Evolutionary conservation across 2,888 invertebrate species (phyloP).

Genomic region (Morpho deidamia): DNA sequence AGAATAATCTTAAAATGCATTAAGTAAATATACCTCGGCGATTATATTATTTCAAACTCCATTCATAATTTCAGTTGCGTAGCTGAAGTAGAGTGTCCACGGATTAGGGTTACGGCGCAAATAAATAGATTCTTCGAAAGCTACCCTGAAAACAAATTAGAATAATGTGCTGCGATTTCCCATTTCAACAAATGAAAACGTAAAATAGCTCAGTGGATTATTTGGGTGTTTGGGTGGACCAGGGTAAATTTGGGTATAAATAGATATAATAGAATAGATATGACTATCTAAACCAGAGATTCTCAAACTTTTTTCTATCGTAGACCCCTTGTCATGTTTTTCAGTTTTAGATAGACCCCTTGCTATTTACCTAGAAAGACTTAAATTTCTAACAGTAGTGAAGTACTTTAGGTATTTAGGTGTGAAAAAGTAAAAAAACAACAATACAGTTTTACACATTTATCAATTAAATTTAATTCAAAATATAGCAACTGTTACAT

Average conservation of each 20-base stretch:
- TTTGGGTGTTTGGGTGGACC: constrained; percentile 59
- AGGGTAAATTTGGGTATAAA: constrained; percentile 67
- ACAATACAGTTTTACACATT: too few species aligned
- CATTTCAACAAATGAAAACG: constrained; percentile 72
- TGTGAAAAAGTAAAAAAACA: too few species aligned
- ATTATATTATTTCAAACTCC: constrained; percentile 30
- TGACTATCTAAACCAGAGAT: too few species aligned
- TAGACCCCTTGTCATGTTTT: too few species aligned
- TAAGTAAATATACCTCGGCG: constrained; percentile 9
- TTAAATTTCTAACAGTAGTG: too few species aligned
- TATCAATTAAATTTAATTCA: too few species aligned
- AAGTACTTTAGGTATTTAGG: too few species aligned
- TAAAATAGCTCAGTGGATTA: constrained; percentile 71
- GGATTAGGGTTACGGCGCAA: constrained; percentile 60
- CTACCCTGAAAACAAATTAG: constrained; percentile 74
- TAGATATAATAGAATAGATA: constrained; percentile 64
- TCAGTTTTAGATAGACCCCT: too few species aligned
- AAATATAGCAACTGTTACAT: too few species aligned
- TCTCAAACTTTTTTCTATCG: too few species aligned
- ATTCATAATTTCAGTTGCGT: constrained; percentile 35
- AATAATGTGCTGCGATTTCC: constrained; percentile 76
- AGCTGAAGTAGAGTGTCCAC: constrained; percentile 34
- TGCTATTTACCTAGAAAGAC: too few species aligned
- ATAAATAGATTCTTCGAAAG: constrained; percentile 75
- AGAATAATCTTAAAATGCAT: constrained; percentile 13